Evolutionary conservation across 1,140 invertebrate genomes (phyloP).

Genomic region (Cherax quadricarinatus): DNA sequence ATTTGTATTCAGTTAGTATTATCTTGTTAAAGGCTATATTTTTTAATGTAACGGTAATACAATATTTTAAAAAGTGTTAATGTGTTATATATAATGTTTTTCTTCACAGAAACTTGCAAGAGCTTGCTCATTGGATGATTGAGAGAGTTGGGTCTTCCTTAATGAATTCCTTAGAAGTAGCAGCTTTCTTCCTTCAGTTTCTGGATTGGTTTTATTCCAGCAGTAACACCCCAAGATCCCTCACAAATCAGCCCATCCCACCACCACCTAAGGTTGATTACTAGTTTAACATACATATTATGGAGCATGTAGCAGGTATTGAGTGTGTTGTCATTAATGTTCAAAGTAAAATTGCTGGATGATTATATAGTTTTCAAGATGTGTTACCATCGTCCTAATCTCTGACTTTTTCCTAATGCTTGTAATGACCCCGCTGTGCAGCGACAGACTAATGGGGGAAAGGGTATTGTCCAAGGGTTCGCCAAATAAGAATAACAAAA

Average conservation of each 20-base stretch:
- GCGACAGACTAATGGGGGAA: no score
- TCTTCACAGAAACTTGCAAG: conserved; percentile 25
- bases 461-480: no score
- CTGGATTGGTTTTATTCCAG: conserved; percentile 69
- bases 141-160: conserved; percentile 56
- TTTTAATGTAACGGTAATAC: no score
- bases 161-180: conserved; percentile 63
- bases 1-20: no score
- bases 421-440: no score
- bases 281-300: neutral
- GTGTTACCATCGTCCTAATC: no score
- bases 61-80: neutral
- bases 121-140: conserved; percentile 51
- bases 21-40: no score
- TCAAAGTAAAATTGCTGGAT: no score
- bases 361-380: no score
- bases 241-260: conserved; percentile 33
- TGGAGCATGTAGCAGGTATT: neutral
- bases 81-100: neutral
- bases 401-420: no score
- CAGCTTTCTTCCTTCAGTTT: conserved; percentile 66
- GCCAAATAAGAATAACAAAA: no score
- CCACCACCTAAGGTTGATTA: conserved; percentile 58
- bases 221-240: conserved; percentile 41
- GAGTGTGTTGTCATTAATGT: neutral